Evolutionary conservation across 2,797 vertebrate genomes (phyloP).

Genomic region (Botia almorhae): DNA sequence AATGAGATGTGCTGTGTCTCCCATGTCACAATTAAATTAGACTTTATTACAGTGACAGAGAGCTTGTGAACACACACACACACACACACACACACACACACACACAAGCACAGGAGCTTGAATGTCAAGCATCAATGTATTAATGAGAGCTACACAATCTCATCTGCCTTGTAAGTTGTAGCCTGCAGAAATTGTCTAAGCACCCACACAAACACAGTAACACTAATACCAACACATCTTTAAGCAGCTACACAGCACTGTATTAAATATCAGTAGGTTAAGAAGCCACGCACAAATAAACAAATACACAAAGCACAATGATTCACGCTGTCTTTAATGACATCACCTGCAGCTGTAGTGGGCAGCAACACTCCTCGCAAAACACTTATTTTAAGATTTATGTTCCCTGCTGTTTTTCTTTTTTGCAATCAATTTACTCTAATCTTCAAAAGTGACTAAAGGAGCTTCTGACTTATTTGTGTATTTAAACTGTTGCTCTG

Average conservation of each 20-base stretch:
- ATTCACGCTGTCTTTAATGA: too few species aligned
- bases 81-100: constrained; percentile 14
- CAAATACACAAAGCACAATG: background rate
- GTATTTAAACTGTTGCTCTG: too few species aligned
- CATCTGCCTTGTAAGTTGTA: constrained; percentile 3
- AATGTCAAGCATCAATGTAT: constrained; percentile 44
- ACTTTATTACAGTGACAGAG: constrained; percentile 38
- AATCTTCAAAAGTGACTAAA: too few species aligned
- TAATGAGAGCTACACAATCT: constrained; percentile 42
- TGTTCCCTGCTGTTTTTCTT: background rate
- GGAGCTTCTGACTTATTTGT: too few species aligned
- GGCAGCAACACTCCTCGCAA: background rate
- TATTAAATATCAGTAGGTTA: background rate
- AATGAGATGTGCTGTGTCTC: constrained; percentile 20
- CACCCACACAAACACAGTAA: constrained; percentile 12
- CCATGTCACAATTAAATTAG: constrained; percentile 55
- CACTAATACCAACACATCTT: too few species aligned
- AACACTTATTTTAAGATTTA: too few species aligned
- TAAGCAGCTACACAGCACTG: background rate
- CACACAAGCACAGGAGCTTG: background rate
- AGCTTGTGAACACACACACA: constrained; percentile 38
- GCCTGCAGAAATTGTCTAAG: background rate
- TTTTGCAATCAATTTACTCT: background rate
- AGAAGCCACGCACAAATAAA: constrained; percentile 33
- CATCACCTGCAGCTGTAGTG: too few species aligned